Percentiles rank a stretch among this genome's conserved stretches.
Evolutionary conservation across 2,888 invertebrate species (phyloP).

Genomic region (Allygus modestus): DNA sequence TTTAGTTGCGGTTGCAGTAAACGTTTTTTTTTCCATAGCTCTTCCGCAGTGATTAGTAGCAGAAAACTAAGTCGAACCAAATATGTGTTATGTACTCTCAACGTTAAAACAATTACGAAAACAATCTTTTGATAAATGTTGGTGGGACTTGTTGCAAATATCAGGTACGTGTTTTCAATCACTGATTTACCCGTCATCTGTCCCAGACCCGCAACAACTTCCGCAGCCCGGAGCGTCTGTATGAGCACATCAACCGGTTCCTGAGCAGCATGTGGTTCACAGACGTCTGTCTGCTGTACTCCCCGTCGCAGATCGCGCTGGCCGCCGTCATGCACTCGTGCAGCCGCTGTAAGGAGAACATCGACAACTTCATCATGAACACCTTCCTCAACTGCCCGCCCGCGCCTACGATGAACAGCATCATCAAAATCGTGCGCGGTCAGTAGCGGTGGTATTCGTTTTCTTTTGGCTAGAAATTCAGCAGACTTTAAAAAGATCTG

Average conservation of each 20-base stretch:
- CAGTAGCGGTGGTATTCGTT: neutral
- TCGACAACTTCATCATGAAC: conserved; percentile 36
- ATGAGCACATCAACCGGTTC: conserved; percentile 25
- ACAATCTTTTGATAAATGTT: no score
- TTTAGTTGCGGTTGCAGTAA: no score
- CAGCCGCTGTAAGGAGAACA: conserved; percentile 15
- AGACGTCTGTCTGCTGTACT: conserved; percentile 31
- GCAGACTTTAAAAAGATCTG: no score
- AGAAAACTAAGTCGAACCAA: no score
- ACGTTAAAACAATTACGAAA: no score
- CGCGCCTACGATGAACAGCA: neutral
- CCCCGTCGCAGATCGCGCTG: conserved; percentile 32
- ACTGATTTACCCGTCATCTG: no score
- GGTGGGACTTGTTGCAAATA: no score
- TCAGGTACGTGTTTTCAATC: no score
- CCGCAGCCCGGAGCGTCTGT: neutral
- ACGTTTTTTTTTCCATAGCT: no score
- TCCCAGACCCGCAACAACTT: conserved; percentile 11
- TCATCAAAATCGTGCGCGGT: conserved; percentile 26
- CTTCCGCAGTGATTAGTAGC: no score
- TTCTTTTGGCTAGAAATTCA: no score
- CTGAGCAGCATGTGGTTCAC: conserved; percentile 34
- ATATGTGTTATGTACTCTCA: no score
- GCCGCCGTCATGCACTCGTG: conserved; percentile 32
- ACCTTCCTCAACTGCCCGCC: conserved; percentile 8